A percentile compares a stretch with the other conserved stretches of the same genome.
phyloP scores from a whole-genome alignment of 2,888 invertebrate species.

The Aphodius sticticus region DNA sequence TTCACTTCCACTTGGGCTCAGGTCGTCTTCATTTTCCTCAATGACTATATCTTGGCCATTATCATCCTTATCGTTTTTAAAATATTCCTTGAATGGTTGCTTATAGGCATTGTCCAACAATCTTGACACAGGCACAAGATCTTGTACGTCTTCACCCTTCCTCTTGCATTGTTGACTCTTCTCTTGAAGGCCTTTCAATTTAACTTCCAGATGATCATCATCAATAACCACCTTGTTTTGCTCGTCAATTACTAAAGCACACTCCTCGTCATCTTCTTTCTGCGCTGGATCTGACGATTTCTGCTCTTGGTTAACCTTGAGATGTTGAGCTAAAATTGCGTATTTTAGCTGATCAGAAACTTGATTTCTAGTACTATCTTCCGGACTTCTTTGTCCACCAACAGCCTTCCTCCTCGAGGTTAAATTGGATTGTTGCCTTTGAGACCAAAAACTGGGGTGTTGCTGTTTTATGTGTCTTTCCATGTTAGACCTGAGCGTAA shows the following conservation, averaged over 20 bases:
- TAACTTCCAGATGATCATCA: conserved; percentile 47
- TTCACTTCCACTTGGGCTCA: conserved; percentile 79
- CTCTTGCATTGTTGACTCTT: conserved; percentile 29
- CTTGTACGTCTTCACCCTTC: conserved; percentile 63
- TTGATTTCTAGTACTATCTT: conserved; percentile 49
- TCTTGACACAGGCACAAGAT: conserved; percentile 81
- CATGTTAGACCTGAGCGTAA: conserved; percentile 93
- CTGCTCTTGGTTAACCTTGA: conserved; percentile 53
- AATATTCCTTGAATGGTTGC: conserved; percentile 71
- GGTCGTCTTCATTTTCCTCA: conserved; percentile 81
- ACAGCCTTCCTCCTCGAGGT: conserved; percentile 62
- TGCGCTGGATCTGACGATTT: conserved; percentile 57
- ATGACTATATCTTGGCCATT: conserved; percentile 55
- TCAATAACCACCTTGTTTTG: conserved; percentile 56
- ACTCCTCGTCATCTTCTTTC: conserved; percentile 72
- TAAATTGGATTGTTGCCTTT: conserved; percentile 73
- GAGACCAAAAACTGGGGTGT: conserved; percentile 90
- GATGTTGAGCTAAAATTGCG: conserved; percentile 81
- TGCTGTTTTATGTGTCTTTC: conserved; percentile 94
- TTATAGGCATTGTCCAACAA: conserved; percentile 78
- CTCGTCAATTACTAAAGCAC: conserved; percentile 73
- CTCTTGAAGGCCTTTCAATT: conserved; percentile 46
- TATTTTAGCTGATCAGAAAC: conserved; percentile 76
- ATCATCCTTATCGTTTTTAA: conserved; percentile 63
- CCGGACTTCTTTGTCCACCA: conserved; percentile 50